phyloP scores from a whole-genome alignment of 2,113 vertebrate genomes.

The Psettodes erumei region DNA sequence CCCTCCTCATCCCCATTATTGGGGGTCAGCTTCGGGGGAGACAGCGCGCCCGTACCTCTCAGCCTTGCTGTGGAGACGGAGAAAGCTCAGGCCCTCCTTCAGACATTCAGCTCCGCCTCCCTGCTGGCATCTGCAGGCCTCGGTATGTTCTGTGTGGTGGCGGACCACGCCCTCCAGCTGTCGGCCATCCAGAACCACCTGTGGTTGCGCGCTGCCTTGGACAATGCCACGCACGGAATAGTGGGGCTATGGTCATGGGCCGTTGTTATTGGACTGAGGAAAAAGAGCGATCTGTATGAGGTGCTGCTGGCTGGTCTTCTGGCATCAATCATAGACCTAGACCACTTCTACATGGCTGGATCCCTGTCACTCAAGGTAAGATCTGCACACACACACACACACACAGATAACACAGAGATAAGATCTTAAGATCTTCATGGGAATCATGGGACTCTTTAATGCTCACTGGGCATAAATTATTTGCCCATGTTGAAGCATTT shows the following conservation, averaged over 20 bases:
- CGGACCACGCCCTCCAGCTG: slow-evolving; percentile 87
- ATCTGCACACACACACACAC: no score
- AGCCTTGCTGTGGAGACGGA: slow-evolving; percentile 91
- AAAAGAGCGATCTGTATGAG: slow-evolving; percentile 92
- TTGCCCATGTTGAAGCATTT: neutral
- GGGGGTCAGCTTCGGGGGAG: slow-evolving; percentile 54
- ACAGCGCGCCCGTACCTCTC: slow-evolving; percentile 61
- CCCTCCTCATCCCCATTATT: slow-evolving; percentile 56
- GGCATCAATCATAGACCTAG: slow-evolving; percentile 92
- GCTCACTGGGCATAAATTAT: no score
- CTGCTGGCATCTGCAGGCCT: slow-evolving; percentile 89
- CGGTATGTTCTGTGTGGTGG: slow-evolving; percentile 89
- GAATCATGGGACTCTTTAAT: no score
- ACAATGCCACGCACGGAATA: slow-evolving; percentile 89
- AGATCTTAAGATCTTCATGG: no score
- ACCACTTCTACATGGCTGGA: slow-evolving; percentile 92
- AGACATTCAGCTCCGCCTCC: slow-evolving; percentile 91
- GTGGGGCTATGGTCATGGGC: slow-evolving; percentile 98
- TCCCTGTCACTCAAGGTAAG: slow-evolving; percentile 93
- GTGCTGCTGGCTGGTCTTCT: slow-evolving; percentile 91
- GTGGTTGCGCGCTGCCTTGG: slow-evolving; percentile 90
- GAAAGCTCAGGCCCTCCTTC: slow-evolving; percentile 91
- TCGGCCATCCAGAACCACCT: slow-evolving; percentile 87
- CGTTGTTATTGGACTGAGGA: slow-evolving; percentile 90
- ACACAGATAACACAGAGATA: no score